Evolutionary conservation across 2,797 vertebrate species (phyloP), one percentile per base, ranked within the genome.

Genomic region (Ctenochaetus hawaiiensis): DNA sequence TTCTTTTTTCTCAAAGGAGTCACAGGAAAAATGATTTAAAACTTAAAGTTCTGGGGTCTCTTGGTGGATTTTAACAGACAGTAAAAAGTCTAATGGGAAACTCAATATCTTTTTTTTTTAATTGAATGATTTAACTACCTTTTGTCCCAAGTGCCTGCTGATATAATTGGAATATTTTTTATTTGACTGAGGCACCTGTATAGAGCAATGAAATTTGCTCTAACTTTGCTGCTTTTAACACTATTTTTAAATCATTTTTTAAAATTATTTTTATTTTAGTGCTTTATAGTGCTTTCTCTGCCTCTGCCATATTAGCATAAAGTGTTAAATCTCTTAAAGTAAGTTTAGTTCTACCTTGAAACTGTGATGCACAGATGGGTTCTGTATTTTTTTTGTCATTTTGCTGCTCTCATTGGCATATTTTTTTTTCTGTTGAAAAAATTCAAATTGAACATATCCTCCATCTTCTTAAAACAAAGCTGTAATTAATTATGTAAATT

Each of bases 1-100:
- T 61, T 67, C 43, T 56, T 7, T 59, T 64, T 57, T 6, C 23
- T 67, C 8, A 47, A 0, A 51, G 39, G 68, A 77, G 11, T 41
- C 6, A 44, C 14, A 73, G 37, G 6, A 69, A 39, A 60, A 30
- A 52, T 59, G 0, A 66, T 45, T 67, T 57, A 26, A 58, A 57
- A 56, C 45, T 14, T 3, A 60, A 72, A 10, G 5, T 43, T 20
- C 23, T 5, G 8, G 5, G 41, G 23, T 56, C 8, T 52, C 17
- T 52, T 54, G 41, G 9, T 70, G 11, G 14, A 74, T 49, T 8
- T n/a, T 30, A 30, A 4, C 26, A 30, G 26, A 30, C 26, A 30
- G 26, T 30, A 30, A 30, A 30, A 30, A 30, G 26, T 30, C 26
- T 30, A 30, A 30, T 30, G 26, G 26, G 26, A 30, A 30, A 30